Percentiles rank a stretch among this genome's conserved stretches.
Evolutionary conservation across 2,888 invertebrate species (phyloP).

Genomic region (Luffia ferchaultella): DNA sequence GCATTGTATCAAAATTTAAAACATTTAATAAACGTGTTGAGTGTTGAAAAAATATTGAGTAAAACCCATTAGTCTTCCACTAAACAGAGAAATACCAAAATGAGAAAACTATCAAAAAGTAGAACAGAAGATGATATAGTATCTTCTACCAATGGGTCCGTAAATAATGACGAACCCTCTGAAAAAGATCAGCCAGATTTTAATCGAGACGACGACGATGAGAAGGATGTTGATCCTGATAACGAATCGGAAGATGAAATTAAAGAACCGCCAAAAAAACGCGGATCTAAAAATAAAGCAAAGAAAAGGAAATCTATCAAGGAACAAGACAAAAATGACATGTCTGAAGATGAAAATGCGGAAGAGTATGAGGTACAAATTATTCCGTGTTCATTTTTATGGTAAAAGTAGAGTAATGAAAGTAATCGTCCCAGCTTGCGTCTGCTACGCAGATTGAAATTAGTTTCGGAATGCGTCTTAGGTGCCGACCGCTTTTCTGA

Average conservation of each 20-base stretch:
- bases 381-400: not conserved
- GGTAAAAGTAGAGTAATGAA: conserved; percentile 26
- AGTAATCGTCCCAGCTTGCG: too few relatives aligned
- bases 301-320: conserved; percentile 22
- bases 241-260: not conserved
- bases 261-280: conserved; percentile 1
- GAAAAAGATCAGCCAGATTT: conserved; percentile 19
- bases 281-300: conserved; percentile 16
- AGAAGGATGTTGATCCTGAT: conserved; percentile 7
- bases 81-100: conserved; percentile 19
- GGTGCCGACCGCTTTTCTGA: too few relatives aligned
- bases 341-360: conserved; percentile 32
- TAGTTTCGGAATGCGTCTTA: too few relatives aligned
- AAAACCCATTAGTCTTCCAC: too few relatives aligned
- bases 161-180: conserved; percentile 24
- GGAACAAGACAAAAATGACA: conserved; percentile 35
- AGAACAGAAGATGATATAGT: conserved; percentile 51
- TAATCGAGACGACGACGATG: conserved; percentile 17
- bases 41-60: too few relatives aligned
- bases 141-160: conserved; percentile 54
- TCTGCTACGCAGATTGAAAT: too few relatives aligned
- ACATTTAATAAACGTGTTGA: too few relatives aligned
- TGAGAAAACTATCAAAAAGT: conserved; percentile 55
- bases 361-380: conserved; percentile 62
- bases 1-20: too few relatives aligned